Conservation (phyloP, 2,113 vertebrate genomes). For the Eira barbara region DNA sequence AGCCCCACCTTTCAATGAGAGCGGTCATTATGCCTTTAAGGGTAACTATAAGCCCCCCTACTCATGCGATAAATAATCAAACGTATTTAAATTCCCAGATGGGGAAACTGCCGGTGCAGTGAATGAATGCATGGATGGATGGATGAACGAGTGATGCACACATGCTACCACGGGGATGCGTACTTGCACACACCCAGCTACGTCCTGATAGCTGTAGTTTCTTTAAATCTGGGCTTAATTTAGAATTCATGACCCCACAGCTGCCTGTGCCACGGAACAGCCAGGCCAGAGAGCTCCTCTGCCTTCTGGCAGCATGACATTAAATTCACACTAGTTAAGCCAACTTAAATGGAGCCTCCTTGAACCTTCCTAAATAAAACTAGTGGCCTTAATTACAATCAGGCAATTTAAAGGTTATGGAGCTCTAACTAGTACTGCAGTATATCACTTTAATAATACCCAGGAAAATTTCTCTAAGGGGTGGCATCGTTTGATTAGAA, state of each 20-base stretch:
- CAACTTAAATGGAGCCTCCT: slow-evolving; percentile 79
- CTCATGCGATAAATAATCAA: not conserved
- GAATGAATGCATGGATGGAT: not conserved
- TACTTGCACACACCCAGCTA: not conserved
- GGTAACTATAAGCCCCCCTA: not conserved
- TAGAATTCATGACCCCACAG: slow-evolving; percentile 59
- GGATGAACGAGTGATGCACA: not conserved
- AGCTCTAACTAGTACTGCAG: slow-evolving; percentile 74
- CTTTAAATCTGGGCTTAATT: slow-evolving; percentile 67
- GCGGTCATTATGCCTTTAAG: not conserved
- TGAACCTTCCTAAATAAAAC: slow-evolving; percentile 79
- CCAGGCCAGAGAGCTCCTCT: slow-evolving; percentile 52
- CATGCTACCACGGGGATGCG: not conserved
- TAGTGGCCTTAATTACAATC: slow-evolving; percentile 77
- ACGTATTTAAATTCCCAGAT: not conserved
- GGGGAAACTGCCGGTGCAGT: not conserved
- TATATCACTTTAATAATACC: slow-evolving; percentile 76
- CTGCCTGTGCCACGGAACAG: slow-evolving; percentile 29
- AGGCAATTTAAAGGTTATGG: slow-evolving; percentile 78
- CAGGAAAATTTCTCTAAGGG: slow-evolving; percentile 71
- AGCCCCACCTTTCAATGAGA: not conserved
- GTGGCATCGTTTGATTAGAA: slow-evolving; percentile 71
- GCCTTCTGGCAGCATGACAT: slow-evolving; percentile 72
- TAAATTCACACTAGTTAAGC: slow-evolving; percentile 79
- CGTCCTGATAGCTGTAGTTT: slow-evolving; percentile 12